phyloP scores from a whole-genome alignment of 2,797 vertebrate species.

The Morus bassanus region DNA sequence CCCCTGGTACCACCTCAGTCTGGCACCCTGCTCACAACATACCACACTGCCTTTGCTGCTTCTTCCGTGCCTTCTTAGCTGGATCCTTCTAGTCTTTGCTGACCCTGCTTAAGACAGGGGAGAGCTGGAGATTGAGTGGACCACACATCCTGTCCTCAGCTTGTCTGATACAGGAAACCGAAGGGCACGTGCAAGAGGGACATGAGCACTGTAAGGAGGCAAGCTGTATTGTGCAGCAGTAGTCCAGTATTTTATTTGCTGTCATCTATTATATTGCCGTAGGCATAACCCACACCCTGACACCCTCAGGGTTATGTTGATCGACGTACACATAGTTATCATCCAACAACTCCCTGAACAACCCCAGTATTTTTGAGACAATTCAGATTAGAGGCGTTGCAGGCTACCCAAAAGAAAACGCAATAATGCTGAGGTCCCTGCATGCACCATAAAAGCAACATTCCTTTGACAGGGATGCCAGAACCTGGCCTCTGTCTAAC shows the following conservation, averaged over 20 bases:
- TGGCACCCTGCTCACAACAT: neutral
- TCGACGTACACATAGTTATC: fast-evolving
- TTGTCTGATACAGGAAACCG: neutral
- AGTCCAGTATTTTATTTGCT: neutral
- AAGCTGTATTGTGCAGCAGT: neutral
- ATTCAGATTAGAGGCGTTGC: neutral
- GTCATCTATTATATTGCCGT: fast-evolving
- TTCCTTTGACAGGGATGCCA: neutral
- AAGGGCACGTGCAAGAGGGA: neutral
- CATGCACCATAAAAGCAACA: neutral
- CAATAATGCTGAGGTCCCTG: neutral
- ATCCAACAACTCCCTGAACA: neutral
- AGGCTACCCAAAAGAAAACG: neutral
- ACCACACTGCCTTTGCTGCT: neutral
- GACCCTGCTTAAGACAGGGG: neutral
- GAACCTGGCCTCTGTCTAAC: neutral
- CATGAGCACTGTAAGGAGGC: neutral
- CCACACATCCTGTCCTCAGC: neutral
- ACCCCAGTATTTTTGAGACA: neutral
- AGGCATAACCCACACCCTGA: neutral
- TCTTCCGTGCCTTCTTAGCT: neutral
- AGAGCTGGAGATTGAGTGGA: neutral
- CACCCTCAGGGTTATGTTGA: fast-evolving
- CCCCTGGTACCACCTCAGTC: neutral
- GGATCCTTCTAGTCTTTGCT: neutral